Percentiles rank a stretch among this genome's conserved stretches.
phyloP scores from a whole-genome alignment of 2,888 invertebrate species.

The Zygothrica quintamaculata region DNA sequence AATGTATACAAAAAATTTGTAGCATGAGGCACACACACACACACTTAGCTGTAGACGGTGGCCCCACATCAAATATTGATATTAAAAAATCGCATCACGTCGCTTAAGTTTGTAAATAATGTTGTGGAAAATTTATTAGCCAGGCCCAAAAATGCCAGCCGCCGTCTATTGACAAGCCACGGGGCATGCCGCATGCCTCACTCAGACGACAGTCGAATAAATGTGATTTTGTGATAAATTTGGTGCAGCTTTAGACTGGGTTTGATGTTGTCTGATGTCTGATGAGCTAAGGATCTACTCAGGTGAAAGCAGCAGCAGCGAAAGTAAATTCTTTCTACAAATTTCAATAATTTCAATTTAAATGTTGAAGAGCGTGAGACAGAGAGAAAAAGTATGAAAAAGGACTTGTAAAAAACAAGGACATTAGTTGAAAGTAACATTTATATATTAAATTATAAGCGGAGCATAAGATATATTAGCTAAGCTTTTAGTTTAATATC shows the following conservation, averaged over 20 bases:
- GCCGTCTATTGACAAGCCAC: constrained; percentile 23
- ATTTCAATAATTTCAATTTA: constrained; percentile 7
- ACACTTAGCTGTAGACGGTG: constrained; percentile 7
- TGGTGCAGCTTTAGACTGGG: constrained; percentile 21
- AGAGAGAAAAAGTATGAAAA: too few relatives aligned
- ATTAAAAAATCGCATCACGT: constrained; percentile 81
- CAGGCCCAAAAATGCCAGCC: constrained; percentile 18
- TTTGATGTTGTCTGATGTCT: constrained; percentile 39
- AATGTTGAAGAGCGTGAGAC: too few relatives aligned
- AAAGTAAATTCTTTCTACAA: constrained; percentile 1
- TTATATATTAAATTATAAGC: too few relatives aligned
- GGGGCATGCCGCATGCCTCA: too few relatives aligned
- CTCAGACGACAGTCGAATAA: constrained; percentile 61
- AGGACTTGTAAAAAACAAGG: too few relatives aligned
- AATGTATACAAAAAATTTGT: too few relatives aligned
- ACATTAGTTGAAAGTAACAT: too few relatives aligned
- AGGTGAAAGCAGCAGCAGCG: constrained; percentile 12
- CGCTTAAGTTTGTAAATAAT: constrained; percentile 81
- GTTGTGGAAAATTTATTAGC: constrained; percentile 76
- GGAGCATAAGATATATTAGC: too few relatives aligned
- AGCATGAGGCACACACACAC: too few relatives aligned
- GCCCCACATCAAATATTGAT: constrained; percentile 71
- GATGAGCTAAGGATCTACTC: constrained; percentile 1
- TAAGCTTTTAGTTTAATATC: too few relatives aligned
- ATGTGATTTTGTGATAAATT: constrained; percentile 61